A percentile compares a stretch with the other conserved stretches of the same genome.
Conservation (phyloP, 2,113 vertebrate species). For the Peromyscus polionotus region DNA sequence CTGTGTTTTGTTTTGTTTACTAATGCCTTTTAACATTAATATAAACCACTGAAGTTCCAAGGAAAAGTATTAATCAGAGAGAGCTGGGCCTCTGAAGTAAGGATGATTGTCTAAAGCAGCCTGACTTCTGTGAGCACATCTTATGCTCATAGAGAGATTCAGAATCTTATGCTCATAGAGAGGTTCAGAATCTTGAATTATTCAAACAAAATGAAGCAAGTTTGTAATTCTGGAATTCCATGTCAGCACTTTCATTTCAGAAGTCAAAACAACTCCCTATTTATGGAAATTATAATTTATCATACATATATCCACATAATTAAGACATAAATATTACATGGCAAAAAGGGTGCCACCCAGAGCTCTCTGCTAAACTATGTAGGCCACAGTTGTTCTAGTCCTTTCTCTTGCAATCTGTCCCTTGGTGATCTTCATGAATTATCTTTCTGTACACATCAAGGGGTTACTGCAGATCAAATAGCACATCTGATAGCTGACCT, state of each 20-base stretch:
- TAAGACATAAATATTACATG: slow-evolving; percentile 3
- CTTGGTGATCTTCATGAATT: neutral
- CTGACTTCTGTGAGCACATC: neutral
- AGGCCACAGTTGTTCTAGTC: neutral
- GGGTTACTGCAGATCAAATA: neutral
- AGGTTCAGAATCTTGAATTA: slow-evolving; percentile 5
- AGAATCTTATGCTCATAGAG: neutral
- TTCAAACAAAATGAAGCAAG: neutral
- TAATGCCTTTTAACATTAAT: slow-evolving; percentile 18
- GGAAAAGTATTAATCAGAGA: neutral
- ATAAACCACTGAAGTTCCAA: slow-evolving; percentile 4
- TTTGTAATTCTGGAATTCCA: neutral
- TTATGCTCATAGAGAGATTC: neutral
- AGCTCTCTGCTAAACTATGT: neutral
- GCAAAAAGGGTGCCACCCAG: neutral
- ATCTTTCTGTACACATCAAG: neutral
- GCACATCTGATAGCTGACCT: neutral
- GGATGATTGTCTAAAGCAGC: neutral
- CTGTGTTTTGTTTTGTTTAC: slow-evolving; percentile 25
- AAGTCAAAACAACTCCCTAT: neutral
- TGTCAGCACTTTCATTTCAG: neutral
- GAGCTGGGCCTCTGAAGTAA: neutral
- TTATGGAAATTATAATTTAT: neutral
- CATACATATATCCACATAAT: neutral
- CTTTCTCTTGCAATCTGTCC: neutral